Conservation (phyloP, 2,113 vertebrate genomes). For the Varanus komodoensis region DNA sequence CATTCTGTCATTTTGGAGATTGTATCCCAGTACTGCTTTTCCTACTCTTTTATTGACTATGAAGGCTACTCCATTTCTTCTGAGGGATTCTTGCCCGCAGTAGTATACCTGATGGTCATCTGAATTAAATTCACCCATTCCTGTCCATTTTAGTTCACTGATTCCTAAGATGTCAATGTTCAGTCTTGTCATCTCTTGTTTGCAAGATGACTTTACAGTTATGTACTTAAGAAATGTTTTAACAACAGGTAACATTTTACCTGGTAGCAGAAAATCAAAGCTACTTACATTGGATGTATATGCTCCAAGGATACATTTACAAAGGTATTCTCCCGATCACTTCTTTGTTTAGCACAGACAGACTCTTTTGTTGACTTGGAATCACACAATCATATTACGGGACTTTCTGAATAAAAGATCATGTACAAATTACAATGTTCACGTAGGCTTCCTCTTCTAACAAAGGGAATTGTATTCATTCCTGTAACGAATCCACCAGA, state of each 20-base stretch:
- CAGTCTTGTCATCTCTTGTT: too few relatives aligned
- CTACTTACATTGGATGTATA: background rate
- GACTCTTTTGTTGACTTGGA: conserved; percentile 33
- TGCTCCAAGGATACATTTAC: conserved; percentile 12
- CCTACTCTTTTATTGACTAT: too few relatives aligned
- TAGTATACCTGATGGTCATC: too few relatives aligned
- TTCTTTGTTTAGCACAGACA: conserved; percentile 26
- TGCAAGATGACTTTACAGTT: background rate
- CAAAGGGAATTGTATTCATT: conserved; percentile 30
- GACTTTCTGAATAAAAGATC: conserved; percentile 47
- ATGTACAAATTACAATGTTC: conserved; percentile 36
- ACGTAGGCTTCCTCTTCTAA: conserved; percentile 28
- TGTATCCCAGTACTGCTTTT: too few relatives aligned
- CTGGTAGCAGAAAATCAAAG: background rate
- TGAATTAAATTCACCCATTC: too few relatives aligned
- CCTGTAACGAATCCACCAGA: conserved; percentile 44
- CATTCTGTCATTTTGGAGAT: too few relatives aligned
- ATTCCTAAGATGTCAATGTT: too few relatives aligned
- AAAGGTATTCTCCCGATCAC: conserved; percentile 4
- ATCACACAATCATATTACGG: conserved; percentile 29
- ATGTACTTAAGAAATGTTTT: background rate
- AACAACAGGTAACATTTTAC: background rate
- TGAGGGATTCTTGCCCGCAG: too few relatives aligned
- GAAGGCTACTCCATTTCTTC: too few relatives aligned
- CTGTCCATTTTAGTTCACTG: too few relatives aligned